These are phyloP conservation scores for Octodonta nipae DNA, from an alignment of 2,888 invertebrate species.

Conservation along the genomic window DNA sequence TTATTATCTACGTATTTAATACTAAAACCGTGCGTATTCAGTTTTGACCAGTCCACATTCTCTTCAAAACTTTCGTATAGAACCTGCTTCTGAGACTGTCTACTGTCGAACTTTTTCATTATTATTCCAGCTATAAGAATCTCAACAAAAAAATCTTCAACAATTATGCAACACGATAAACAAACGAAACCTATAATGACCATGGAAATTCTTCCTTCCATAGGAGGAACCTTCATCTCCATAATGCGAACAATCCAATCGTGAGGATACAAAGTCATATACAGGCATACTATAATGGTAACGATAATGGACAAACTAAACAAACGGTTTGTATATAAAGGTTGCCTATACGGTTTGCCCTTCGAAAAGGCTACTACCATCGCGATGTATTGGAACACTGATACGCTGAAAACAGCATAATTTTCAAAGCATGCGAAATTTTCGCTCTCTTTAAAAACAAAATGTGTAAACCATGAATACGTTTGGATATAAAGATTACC, in stretches of 20 bases:
- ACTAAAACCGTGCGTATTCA: conserved; percentile 6
- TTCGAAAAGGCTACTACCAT: conserved; percentile 51
- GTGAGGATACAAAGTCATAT: conserved; percentile 39
- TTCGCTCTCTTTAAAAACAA: conserved; percentile 24
- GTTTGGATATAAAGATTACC: conserved; percentile 39
- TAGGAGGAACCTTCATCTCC: conserved; percentile 53
- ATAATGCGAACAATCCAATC: conserved; percentile 40
- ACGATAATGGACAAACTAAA: conserved; percentile 39
- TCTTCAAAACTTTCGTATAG: no score
- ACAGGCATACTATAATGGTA: conserved; percentile 38
- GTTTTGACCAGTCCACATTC: conserved; percentile 15
- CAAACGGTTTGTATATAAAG: conserved; percentile 46
- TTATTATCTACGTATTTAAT: conserved; percentile 5
- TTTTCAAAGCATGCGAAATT: conserved; percentile 42
- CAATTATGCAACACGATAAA: conserved; percentile 41
- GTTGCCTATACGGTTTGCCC: conserved; percentile 51
- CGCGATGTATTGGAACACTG: conserved; percentile 52
- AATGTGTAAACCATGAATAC: conserved; percentile 45
- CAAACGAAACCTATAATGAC: conserved; percentile 40
- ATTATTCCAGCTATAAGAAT: conserved; percentile 42
- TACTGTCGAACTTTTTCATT: conserved; percentile 35
- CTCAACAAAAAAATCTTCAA: conserved; percentile 46
- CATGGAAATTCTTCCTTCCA: conserved; percentile 32
- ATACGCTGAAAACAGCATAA: conserved; percentile 47
- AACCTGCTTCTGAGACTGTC: no score